A percentile compares a stretch with the other conserved stretches of the same genome.
These are phyloP conservation scores for Heliconius hortense DNA, from an alignment of 2,888 invertebrate species.

Conservation along the genomic window DNA sequence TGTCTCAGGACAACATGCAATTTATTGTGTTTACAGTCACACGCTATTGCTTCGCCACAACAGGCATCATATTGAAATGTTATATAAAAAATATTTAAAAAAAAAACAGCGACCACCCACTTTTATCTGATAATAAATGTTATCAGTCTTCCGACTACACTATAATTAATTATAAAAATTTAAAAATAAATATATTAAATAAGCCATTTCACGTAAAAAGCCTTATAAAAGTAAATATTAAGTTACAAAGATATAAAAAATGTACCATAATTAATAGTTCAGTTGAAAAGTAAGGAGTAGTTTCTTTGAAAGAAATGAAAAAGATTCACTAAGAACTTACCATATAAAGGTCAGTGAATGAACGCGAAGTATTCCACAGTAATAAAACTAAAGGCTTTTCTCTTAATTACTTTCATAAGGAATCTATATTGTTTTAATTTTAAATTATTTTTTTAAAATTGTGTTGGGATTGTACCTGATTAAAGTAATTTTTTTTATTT, in stretches of 20 bases:
- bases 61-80: too few species aligned
- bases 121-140: too few species aligned
- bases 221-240: slow-evolving; percentile 8
- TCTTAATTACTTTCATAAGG: slow-evolving; percentile 17
- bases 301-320: slow-evolving; percentile 17
- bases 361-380: slow-evolving; percentile 6
- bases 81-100: too few species aligned
- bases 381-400: slow-evolving; percentile 19
- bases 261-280: slow-evolving; percentile 18
- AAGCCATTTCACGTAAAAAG: not conserved
- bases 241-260: slow-evolving; percentile 9
- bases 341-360: slow-evolving; percentile 16
- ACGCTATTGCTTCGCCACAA: too few species aligned
- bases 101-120: too few species aligned
- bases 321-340: slow-evolving; percentile 21
- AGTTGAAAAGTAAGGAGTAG: slow-evolving; percentile 12
- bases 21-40: too few species aligned
- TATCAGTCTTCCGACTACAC: too few species aligned
- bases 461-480: not conserved
- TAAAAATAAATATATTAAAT: not conserved
- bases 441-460: not conserved
- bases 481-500: not conserved
- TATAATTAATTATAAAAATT: not conserved
- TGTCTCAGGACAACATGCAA: too few species aligned
- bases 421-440: slow-evolving; percentile 15